Evolutionary conservation across 2,888 invertebrate species (phyloP), one percentile per base, ranked within the genome.

Genomic region (Polia nebulosa): DNA sequence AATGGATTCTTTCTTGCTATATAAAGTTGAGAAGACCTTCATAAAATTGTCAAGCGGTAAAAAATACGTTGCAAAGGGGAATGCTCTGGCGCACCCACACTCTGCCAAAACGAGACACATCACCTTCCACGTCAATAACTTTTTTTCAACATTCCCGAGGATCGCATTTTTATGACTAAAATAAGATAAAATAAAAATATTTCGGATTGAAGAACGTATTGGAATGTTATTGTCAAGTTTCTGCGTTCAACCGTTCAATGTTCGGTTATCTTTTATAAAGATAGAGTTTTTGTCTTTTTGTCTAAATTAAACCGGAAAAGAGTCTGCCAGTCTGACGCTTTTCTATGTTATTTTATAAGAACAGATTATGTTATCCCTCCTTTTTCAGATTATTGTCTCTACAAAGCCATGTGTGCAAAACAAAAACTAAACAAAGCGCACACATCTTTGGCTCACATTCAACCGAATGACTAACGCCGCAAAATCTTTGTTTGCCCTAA

Each of bases 61-160:
- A 47, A 39, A 64, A 62, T 47, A 69, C 57, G 22, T 65, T 80
- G 59, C 45, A 84, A 75, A 84, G 82, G 84, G 78, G 69, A 83
- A 84, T 74, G 84, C 70, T 80, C 82, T 70, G 44, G 32, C 52
- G 36, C 71, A 58, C 83, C 82, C 82, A 83, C 80, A 70, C 65
- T 56, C 59, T 57, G 61, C 65, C 68, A 72, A 64, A 72, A 47
- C 47, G 53, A 77, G 69, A 80, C 70, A 68, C 63, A 61, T 63
- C 68, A 56, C 72, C 61, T 51, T 71, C 59, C 59, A 76, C 83
- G 84, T 82, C 82, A 84, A 84, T 84, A 80, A 57, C 65, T 80
- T 78, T 79, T 82, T 80, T 66, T 59, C 39, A 64, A 71, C 66
- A 82, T 81, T 67, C 70, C 53, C 44, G 57, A 57, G 57, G 59